Percentiles rank a stretch among this genome's conserved stretches.
Evolutionary conservation across 1,140 invertebrate genomes (phyloP).

Genomic region (Pachyrhynchus sulphureomaculatus): DNA sequence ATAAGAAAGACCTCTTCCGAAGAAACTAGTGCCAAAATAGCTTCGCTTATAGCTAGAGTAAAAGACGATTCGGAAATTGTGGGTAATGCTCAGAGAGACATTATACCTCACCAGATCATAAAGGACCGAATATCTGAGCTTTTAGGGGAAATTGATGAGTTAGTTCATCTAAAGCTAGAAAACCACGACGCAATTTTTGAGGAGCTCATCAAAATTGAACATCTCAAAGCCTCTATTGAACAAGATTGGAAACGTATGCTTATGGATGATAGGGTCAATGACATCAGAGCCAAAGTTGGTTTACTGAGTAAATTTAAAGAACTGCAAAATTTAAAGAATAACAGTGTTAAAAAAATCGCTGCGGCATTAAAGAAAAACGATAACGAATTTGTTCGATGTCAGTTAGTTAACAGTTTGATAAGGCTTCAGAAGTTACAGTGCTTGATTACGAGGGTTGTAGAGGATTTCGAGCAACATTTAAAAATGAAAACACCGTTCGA

Average conservation of each 20-base stretch:
- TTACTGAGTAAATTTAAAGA: conserved; percentile 37
- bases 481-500: conserved; percentile 34
- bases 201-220: conserved; percentile 33
- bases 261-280: conserved; percentile 35
- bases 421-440: conserved; percentile 41
- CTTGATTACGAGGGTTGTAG: conserved; percentile 36
- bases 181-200: conserved; percentile 38
- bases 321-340: conserved; percentile 36
- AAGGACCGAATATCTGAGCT: conserved; percentile 39
- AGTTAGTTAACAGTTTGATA: conserved; percentile 38
- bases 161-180: conserved; percentile 36
- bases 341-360: conserved; percentile 31
- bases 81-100: conserved; percentile 22
- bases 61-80: conserved; percentile 21
- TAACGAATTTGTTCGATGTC: conserved; percentile 38
- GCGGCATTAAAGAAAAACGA: conserved; percentile 24
- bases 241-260: conserved; percentile 40
- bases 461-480: conserved; percentile 37
- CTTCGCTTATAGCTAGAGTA: conserved; percentile 14
- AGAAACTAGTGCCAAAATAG: conserved; percentile 31
- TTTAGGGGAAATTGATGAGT: conserved; percentile 36
- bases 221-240: conserved; percentile 31
- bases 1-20: conserved; percentile 9
- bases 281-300: conserved; percentile 34
- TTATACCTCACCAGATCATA: conserved; percentile 34